Percentiles rank a stretch among this genome's conserved stretches.
phyloP scores from a whole-genome alignment of 2,888 invertebrate genomes.

The Eupithecia inturbata region DNA sequence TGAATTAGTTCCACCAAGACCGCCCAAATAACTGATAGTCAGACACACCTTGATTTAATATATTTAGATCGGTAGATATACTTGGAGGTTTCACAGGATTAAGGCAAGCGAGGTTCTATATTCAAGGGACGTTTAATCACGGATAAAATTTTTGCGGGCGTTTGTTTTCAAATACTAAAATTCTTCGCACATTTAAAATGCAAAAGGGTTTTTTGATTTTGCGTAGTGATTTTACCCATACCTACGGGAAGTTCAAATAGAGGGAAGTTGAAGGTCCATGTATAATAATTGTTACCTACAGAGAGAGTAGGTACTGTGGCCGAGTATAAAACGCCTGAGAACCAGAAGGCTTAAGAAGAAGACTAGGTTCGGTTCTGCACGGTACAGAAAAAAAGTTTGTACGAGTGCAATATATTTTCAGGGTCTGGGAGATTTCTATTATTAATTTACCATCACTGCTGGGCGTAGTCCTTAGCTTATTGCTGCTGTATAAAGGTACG shows the following conservation, averaged over 20 bases:
- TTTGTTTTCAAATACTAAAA: conserved; percentile 16
- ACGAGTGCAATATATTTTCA: background rate
- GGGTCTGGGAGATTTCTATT: background rate
- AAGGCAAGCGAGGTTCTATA: conserved; percentile 30
- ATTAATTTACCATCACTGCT: too few relatives aligned
- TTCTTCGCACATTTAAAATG: conserved; percentile 11
- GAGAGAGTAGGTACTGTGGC: too few relatives aligned
- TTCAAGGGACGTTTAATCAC: conserved; percentile 27
- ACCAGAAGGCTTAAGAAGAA: too few relatives aligned
- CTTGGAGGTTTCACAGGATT: conserved; percentile 30
- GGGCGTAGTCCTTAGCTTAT: too few relatives aligned
- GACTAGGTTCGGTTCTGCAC: background rate
- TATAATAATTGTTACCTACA: too few relatives aligned
- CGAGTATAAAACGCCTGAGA: background rate
- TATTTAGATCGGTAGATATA: conserved; percentile 15
- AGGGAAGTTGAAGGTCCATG: background rate
- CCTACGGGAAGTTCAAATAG: background rate
- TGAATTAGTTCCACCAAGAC: background rate
- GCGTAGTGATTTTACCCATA: background rate
- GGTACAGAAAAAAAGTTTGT: background rate
- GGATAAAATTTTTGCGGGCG: conserved; percentile 29
- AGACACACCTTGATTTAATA: background rate
- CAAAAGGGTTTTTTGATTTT: conserved; percentile 14
- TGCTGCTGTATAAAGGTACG: background rate
- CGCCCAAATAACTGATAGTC: background rate